These are phyloP conservation scores for Heterochromis multidens DNA, from an alignment of 2,113 vertebrate species.

Conservation along the genomic window DNA sequence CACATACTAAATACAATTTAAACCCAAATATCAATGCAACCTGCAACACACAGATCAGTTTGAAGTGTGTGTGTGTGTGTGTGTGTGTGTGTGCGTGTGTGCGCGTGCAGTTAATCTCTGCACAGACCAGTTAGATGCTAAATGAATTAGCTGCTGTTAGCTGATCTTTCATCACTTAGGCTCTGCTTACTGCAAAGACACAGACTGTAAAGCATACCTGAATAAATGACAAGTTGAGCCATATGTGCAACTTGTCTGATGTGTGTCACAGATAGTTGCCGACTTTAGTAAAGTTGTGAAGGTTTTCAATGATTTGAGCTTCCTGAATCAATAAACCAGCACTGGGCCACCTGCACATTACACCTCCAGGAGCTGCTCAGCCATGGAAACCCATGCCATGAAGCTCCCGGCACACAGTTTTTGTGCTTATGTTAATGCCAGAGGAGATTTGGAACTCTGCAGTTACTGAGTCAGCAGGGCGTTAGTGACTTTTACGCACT, in stretches of 20 bases:
- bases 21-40: background rate
- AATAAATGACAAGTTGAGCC: background rate
- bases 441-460: too few relatives aligned
- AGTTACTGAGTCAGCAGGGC: too few relatives aligned
- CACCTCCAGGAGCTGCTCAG: background rate
- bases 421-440: background rate
- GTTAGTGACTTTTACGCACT: too few relatives aligned
- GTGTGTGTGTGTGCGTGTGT: background rate
- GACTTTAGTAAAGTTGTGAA: background rate
- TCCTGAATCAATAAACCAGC: background rate
- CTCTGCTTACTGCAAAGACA: background rate
- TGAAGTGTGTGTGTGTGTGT: background rate
- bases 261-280: background rate
- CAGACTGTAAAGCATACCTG: background rate
- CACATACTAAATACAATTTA: background rate
- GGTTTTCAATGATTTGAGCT: background rate
- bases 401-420: rapidly evolving
- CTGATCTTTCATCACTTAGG: background rate
- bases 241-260: background rate
- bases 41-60: background rate
- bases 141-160: background rate
- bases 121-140: background rate
- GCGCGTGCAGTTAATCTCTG: background rate
- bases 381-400: background rate
- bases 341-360: too few relatives aligned